A percentile compares a stretch with the other conserved stretches of the same genome.
These are phyloP conservation scores for Microcebus tavaratra DNA, from an alignment of 2,113 vertebrate species.

Conservation along the genomic window DNA sequence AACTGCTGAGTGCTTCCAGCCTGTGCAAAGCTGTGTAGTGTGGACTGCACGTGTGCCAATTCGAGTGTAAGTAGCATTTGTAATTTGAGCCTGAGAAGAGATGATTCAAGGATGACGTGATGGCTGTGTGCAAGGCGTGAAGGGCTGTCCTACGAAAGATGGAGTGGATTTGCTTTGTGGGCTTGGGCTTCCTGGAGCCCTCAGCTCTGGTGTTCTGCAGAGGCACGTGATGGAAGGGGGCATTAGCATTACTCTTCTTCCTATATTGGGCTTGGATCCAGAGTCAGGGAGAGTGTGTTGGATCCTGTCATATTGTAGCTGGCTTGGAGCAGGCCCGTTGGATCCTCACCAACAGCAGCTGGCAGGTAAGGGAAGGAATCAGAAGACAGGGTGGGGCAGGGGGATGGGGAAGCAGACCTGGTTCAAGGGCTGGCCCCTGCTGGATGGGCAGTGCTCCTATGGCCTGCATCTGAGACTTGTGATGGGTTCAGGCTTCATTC, in stretches of 20 bases:
- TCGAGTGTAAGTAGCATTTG: neutral
- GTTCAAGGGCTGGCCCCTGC: neutral
- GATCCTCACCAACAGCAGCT: neutral
- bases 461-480: neutral
- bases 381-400: fast-evolving
- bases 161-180: neutral
- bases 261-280: neutral
- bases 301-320: neutral
- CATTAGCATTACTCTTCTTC: neutral
- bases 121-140: neutral
- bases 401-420: neutral
- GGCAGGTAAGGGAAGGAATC: neutral
- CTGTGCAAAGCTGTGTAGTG: neutral
- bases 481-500: neutral
- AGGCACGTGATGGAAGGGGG: neutral
- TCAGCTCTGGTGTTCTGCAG: neutral
- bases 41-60: neutral
- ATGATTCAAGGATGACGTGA: neutral
- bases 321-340: neutral
- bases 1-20: neutral
- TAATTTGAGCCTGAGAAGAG: neutral
- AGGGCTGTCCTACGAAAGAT: neutral
- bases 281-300: neutral
- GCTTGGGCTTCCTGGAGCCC: constrained; percentile 4
- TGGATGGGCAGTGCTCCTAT: neutral